Conservation (phyloP, 2,888 invertebrate species). For the Orthosia gothica region DNA sequence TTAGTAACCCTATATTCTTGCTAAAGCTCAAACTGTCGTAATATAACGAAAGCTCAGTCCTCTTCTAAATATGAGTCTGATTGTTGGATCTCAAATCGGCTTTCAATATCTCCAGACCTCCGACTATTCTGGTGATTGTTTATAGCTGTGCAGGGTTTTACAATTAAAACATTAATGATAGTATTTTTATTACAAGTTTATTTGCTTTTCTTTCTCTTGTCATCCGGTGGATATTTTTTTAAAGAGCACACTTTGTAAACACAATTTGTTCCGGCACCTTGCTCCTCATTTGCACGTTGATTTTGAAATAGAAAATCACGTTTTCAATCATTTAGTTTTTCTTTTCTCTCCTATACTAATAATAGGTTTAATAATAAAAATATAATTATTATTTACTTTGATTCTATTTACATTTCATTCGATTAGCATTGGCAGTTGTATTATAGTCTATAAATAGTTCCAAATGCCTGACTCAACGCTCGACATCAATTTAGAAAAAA, state of each 20-base stretch:
- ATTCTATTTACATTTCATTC: background rate
- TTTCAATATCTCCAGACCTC: conserved; percentile 50
- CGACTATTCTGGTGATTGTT: conserved; percentile 27
- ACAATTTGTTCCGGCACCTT: background rate
- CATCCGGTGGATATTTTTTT: background rate
- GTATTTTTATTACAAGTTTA: background rate
- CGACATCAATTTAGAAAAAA: background rate
- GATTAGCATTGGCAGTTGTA: background rate
- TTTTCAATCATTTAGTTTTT: conserved; percentile 13
- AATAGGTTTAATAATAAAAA: background rate
- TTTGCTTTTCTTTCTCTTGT: background rate
- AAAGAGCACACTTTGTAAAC: conserved; percentile 2
- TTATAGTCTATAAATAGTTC: background rate
- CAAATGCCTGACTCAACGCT: background rate
- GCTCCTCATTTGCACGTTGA: conserved; percentile 30
- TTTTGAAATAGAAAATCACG: background rate
- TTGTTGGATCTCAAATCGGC: conserved; percentile 46
- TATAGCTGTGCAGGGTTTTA: conserved; percentile 43
- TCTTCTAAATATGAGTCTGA: conserved; percentile 19
- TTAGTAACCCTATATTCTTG: background rate
- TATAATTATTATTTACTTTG: background rate
- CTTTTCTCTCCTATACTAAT: background rate
- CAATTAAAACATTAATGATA: background rate
- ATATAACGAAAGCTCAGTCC: too few species aligned
- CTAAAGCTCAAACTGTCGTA: background rate